Percentiles rank a stretch among this genome's conserved stretches.
phyloP scores from a whole-genome alignment of 2,113 vertebrate species.

The Sebastes fasciatus region DNA sequence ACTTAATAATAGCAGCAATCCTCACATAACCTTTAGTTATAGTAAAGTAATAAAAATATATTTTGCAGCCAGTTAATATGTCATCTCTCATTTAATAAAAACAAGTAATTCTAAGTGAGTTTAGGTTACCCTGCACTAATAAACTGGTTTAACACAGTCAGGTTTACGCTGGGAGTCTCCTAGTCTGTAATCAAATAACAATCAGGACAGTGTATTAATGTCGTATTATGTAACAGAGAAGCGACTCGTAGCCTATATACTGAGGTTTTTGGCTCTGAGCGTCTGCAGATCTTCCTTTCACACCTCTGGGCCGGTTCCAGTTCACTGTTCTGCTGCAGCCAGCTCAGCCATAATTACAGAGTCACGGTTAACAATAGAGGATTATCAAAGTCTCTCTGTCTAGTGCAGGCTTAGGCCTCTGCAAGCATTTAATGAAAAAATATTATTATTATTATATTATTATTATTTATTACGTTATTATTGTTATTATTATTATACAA shows the following conservation, averaged over 20 bases:
- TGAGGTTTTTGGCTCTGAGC: constrained; percentile 59
- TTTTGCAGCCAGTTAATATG: constrained; percentile 3
- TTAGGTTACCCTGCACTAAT: constrained; percentile 8
- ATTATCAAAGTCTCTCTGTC: constrained; percentile 56
- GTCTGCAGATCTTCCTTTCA: constrained; percentile 64
- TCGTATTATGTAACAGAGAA: constrained; percentile 67
- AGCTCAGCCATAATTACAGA: constrained; percentile 66
- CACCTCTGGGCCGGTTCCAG: constrained; percentile 71
- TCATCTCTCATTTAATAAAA: neutral
- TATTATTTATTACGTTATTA: neutral
- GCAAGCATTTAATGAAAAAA: constrained; percentile 14
- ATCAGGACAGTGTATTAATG: constrained; percentile 60
- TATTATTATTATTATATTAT: neutral
- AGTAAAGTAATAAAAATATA: neutral
- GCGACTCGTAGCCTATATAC: constrained; percentile 61
- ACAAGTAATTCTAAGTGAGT: neutral
- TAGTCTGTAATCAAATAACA: constrained; percentile 68
- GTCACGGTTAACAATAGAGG: constrained; percentile 70
- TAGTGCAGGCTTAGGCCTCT: constrained; percentile 15
- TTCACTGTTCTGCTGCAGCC: constrained; percentile 55
- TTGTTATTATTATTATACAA: neutral
- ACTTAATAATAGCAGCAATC: neutral
- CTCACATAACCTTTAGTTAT: neutral
- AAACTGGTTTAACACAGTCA: constrained; percentile 38
- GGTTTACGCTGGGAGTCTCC: constrained; percentile 38